Percentiles rank a stretch among this genome's conserved stretches.
Evolutionary conservation across 2,888 invertebrate genomes (phyloP).

Genomic region (Eubasilissa splendida): DNA sequence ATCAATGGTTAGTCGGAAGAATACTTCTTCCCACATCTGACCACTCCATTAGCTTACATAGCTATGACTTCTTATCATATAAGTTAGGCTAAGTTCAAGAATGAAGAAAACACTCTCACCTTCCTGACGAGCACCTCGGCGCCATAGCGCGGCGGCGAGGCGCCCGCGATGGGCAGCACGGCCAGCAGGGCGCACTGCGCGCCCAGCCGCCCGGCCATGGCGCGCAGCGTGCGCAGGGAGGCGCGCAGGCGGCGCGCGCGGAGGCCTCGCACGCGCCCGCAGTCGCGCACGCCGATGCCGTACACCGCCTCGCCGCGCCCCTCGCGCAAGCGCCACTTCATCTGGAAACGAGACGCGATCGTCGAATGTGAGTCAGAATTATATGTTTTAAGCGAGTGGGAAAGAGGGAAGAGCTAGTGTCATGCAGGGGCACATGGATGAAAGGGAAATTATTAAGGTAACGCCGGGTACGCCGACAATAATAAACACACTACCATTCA

Average conservation of each 20-base stretch:
- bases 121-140: slow-evolving; percentile 93
- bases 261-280: slow-evolving; percentile 89
- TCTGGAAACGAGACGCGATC: slow-evolving; percentile 65
- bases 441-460: too few species aligned
- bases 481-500: too few species aligned
- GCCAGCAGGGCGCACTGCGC: slow-evolving; percentile 75
- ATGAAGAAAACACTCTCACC: slow-evolving; percentile 65
- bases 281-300: slow-evolving; percentile 95
- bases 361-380: too few species aligned
- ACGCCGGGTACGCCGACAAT: too few species aligned
- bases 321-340: slow-evolving; percentile 98
- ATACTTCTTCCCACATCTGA: too few species aligned
- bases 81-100: too few species aligned
- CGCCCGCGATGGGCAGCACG: slow-evolving; percentile 62
- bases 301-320: slow-evolving; percentile 98
- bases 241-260: slow-evolving; percentile 87
- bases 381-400: too few species aligned
- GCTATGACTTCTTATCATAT: too few species aligned
- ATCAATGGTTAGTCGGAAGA: too few species aligned
- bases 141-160: slow-evolving; percentile 71
- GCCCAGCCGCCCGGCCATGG: slow-evolving; percentile 91
- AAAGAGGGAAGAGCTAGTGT: too few species aligned
- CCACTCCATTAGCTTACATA: too few species aligned
- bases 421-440: too few species aligned
- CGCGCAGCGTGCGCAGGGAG: slow-evolving; percentile 86